Evolutionary conservation across 2,888 invertebrate genomes (phyloP), one percentile per base, ranked within the genome.

Genomic region (Camponotus fellah): DNA sequence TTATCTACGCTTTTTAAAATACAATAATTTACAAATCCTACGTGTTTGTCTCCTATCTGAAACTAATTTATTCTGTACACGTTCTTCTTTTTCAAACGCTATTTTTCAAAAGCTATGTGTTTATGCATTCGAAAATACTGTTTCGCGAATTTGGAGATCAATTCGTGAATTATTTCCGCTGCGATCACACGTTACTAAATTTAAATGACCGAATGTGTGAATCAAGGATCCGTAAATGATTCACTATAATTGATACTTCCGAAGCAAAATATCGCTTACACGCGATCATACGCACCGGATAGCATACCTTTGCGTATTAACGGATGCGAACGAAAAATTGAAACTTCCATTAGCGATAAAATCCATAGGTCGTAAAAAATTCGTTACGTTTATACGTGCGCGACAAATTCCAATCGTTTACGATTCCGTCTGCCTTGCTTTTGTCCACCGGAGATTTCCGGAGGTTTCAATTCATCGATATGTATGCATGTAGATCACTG

Each of bases 281-380:
- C 26, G 26, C 34, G 10, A 58, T 43, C 8, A 32, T 32, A 32
- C 56, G 32, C 40, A 9, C n/a, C 12, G 53, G 4, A 17, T 26
- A 32, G 40, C 68, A 34, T 43, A 32, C 77, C 37, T 69, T 69
- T n/a, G 75, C 58, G 12, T 69, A 77, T 77, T 56, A 58, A 58
- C 21, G 34, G 14, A 68, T 5, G 43, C 40, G 77, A 58, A 77
- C 40, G 77, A 58, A 77, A 77, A 58, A 43, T 56, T 56, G 10
- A 43, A 43, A 58, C 69, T 58, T 77, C 77, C 58, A 69, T 69
- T 69, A 77, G 14, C 77, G 56, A 3, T 17, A 32, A 17, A 69
- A 69, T 69, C 58, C 69, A 77, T 69, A 26, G 21, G 10, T 43
- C 56, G 12, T 68, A 77, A 69, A 77, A 77, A 58, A 77, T 77